These are phyloP conservation scores for Diloba caeruleocephala DNA, from an alignment of 2,888 invertebrate genomes.

Conservation along the genomic window DNA sequence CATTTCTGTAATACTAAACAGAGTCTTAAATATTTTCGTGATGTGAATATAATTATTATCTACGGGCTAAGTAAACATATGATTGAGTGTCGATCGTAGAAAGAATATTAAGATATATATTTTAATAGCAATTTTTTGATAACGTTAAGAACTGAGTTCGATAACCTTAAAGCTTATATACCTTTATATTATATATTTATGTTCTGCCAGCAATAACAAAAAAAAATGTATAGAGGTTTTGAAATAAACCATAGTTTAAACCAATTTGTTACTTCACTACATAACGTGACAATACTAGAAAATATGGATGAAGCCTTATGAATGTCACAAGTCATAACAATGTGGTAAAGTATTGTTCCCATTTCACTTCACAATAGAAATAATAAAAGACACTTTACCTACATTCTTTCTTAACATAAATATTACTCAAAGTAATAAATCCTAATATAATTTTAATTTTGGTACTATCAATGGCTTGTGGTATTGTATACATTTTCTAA, in stretches of 20 bases:
- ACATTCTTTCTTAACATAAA: constrained; percentile 21
- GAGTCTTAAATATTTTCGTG: no score
- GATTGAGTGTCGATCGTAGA: constrained; percentile 1
- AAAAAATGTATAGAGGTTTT: no score
- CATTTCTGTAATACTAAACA: no score
- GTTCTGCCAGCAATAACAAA: no score
- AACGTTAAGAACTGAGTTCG: no score
- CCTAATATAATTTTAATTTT: background rate
- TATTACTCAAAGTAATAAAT: background rate
- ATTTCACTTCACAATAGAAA: constrained; percentile 45
- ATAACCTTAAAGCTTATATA: no score
- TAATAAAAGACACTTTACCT: constrained; percentile 28
- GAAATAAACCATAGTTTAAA: background rate
- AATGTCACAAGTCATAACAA: constrained; percentile 78
- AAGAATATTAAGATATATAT: no score
- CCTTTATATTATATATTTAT: no score
- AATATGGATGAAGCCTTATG: constrained; percentile 70
- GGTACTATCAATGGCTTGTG: background rate
- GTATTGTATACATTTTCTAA: no score
- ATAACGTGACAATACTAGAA: constrained; percentile 44
- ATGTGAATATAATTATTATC: no score
- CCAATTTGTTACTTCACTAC: constrained; percentile 6
- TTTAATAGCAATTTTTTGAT: no score
- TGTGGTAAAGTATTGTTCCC: constrained; percentile 47
- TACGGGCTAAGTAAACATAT: background rate